Conservation (phyloP, 2,797 vertebrate genomes). For the Ctenopoma multispine region DNA sequence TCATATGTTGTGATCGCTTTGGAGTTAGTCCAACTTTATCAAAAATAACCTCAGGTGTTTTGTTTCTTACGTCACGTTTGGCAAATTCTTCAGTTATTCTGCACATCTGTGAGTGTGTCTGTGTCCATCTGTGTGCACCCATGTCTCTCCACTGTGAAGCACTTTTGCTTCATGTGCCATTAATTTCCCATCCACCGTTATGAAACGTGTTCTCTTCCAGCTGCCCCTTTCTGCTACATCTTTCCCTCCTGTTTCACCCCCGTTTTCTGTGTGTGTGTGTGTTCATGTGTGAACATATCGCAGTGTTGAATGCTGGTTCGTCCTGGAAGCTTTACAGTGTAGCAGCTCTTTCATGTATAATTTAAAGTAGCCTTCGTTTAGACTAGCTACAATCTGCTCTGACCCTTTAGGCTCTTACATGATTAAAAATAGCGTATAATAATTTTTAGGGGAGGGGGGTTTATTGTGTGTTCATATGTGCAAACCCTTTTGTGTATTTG, state of each 20-base stretch:
- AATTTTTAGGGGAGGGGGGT: no score
- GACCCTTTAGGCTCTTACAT: conserved; percentile 53
- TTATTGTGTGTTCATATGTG: neutral
- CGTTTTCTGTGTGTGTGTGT: conserved; percentile 3
- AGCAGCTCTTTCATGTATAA: conserved; percentile 81
- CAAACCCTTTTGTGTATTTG: conserved; percentile 7
- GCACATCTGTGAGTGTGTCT: neutral
- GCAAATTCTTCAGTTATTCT: neutral
- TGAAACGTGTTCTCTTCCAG: conserved; percentile 20
- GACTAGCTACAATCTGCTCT: conserved; percentile 74
- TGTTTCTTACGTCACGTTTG: neutral
- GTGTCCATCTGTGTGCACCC: neutral
- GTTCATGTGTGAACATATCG: conserved; percentile 55
- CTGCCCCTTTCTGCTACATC: conserved; percentile 26
- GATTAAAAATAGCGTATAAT: conserved; percentile 80
- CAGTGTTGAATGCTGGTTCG: conserved; percentile 48
- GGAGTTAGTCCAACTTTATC: neutral
- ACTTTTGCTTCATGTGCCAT: neutral
- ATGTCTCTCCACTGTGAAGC: neutral
- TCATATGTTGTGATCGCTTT: neutral
- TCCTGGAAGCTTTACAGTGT: conserved; percentile 59
- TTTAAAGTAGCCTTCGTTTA: conserved; percentile 74
- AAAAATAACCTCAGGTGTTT: neutral
- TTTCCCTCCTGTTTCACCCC: conserved; percentile 18
- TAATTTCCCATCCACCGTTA: conserved; percentile 1